Base-by-base conservation (phyloP, 2,113 vertebrate species). In the Chiloscyllium plagiosum region DNA sequence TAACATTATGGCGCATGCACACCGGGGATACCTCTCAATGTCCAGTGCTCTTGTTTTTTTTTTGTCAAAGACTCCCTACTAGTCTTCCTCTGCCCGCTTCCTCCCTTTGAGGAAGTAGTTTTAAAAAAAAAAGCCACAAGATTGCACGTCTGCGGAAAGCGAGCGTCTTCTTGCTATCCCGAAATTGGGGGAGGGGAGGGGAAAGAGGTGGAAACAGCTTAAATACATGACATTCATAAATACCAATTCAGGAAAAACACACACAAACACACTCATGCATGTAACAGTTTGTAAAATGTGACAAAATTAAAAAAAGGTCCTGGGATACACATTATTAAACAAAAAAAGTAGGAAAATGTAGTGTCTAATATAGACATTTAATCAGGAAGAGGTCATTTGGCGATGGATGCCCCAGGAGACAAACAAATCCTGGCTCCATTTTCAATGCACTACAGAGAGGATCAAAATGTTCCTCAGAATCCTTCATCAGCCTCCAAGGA, bases 311-410 rank as follows among this genome's bases (percentile, higher is more conserved):
- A 56, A 56, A 47, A 56, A 56, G 56, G 56, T 56, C 56, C 56
- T 56, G 56, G 56, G 56, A 56, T 56, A 56, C 56, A 56, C 8
- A 7, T 70, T 70, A 13, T 70, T 70, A 78, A 37, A 80, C 3
- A 70, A 19, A 78, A 10, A 72, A 76, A 8, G 72, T 33, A 76
- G 29, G 76, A 37, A n/a, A 37, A 80, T 80, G 13, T 65, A 92
- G 56, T 65, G 89, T 92, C 89, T 92, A 92, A 92, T 92, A 92
- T 92, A 92, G 89, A 92, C 89, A 92, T 65, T 92, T 65, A 17
- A 92, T 65, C 89, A 92, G 87, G 85, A 24, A 47, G 50, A 50
- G 50, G 13, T 0, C 29, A 0, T 33, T 89, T 52, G 52, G 86
- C 50, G 15, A 19, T 20, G 52, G 50, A 19, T 3, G 61, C 15